Base-by-base conservation (phyloP, 2,888 invertebrate genomes). In the Theristus sp. region DNA sequence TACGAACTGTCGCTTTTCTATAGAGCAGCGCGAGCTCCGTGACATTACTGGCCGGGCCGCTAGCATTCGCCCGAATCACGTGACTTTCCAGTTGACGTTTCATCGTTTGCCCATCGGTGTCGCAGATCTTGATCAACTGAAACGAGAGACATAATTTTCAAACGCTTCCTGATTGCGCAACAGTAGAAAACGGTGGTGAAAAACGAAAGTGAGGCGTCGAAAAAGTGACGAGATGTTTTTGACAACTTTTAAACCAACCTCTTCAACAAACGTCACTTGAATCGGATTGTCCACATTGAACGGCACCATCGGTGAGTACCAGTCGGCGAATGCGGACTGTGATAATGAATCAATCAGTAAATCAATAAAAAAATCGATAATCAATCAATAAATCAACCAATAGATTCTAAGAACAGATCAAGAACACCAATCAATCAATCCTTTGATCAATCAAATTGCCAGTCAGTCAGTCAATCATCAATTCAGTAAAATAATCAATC, bases 271-370 rank as follows among this genome's bases (percentile, higher is more conserved):
- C 13, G 49, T n/a, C 3, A 10, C n/a, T 6, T 49, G 20, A 3
- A 20, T 3, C 49, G n/a, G n/a, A 49, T n/a, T 49, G n/a, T 3
- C 24, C 49, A n/a, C 13, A 24, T 49, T n/a, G 46, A 60, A 55
- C 1, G 13, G n/a, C 31, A 56, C 25, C 25, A 56, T 17, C 3
- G 38, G 56, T 30, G 62, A n/a, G 27, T 54, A 56, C 6, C 56
- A 26, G 17, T n/a, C 38, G 2, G 62, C n/a, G 30, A 62, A 54
- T 2, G 60, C 62, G 6, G 60, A 28, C 62, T 62, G 49, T 31
- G 60, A 58, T 25, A 25, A 28, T 26, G 24, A 56, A n/a, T n/a
- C n/a, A n/a, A n/a, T n/a, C n/a, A n/a, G n/a, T n/a, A n/a, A n/a
- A n/a, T n/a, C n/a, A n/a, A n/a, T n/a, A n/a, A n/a, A n/a, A n/a